Evolutionary conservation across 2,888 invertebrate species (phyloP), one percentile per base, ranked within the genome.

Genomic region (Strigamia transsilvanica): DNA sequence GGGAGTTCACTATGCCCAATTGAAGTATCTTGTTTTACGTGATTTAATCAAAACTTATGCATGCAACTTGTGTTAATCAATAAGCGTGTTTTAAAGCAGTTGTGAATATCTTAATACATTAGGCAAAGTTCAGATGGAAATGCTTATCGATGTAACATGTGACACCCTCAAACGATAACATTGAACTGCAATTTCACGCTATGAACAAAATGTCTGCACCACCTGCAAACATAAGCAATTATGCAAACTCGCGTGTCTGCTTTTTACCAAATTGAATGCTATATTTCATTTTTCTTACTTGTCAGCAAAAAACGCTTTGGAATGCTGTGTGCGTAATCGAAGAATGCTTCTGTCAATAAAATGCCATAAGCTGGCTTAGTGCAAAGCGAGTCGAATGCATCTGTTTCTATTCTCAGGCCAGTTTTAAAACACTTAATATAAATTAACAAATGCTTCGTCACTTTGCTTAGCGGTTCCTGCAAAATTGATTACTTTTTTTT

Each of bases 241-340:
- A 66, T 66, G 61, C 61, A 66, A 66, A 66, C 61, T n/a, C 61
- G 61, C 61, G 61, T 23, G 61, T 66, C 61, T 66, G 21, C 61
- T 66, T 66, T 66, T 66, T 66, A 66, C 61, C 61, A 66, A 66
- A 66, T 66, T 66, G 61, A 66, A 66, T 66, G 61, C 61, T 66
- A 66, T 66, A 66, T 66, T 66, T 66, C 61, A 66, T 66, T 66
- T 66, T 66, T 66, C 61, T 21, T 21, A 66, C 61, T 66, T 66
- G 61, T 66, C 61, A 66, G 61, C 61, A 66, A 66, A 66, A 61
- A 66, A 38, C 61, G 18, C 23, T 66, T 21, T 23, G 61, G 21
- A 66, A 23, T 66, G 61, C 23, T 66, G 61, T 66, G 61, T 23
- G 61, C 61, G 61, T 66, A 66, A 66, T 66, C 61, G 61, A 66